phyloP scores from a whole-genome alignment of 2,113 vertebrate genomes.

The Fregetta grallaria region DNA sequence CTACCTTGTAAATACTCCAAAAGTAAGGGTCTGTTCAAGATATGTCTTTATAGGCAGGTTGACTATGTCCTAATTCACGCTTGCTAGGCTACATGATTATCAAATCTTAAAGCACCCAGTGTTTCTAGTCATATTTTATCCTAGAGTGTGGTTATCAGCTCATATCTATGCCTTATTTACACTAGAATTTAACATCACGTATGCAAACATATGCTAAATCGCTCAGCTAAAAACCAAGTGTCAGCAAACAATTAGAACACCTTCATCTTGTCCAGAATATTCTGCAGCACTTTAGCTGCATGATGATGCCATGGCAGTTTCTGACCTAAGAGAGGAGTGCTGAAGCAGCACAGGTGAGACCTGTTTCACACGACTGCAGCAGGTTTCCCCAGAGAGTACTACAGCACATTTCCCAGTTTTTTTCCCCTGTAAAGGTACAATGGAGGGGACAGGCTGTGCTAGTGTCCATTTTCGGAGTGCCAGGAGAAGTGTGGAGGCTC shows the following conservation, averaged over 20 bases:
- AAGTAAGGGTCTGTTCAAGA: background rate
- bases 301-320: background rate
- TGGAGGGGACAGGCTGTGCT: background rate
- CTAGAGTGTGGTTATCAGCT: background rate
- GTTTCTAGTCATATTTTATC: background rate
- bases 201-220: background rate
- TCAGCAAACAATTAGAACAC: background rate
- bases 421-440: background rate
- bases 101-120: background rate
- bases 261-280: background rate
- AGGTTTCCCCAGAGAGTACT: background rate
- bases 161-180: slow-evolving; percentile 10
- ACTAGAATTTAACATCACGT: background rate
- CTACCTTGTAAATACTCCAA: background rate
- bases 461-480: rapidly evolving
- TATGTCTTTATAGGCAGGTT: background rate
- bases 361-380: rapidly evolving
- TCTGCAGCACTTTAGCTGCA: background rate
- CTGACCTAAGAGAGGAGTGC: background rate
- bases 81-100: background rate
- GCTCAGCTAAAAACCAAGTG: background rate
- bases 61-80: background rate
- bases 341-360: background rate
- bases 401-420: background rate
- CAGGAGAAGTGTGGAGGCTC: background rate